Percentiles rank a stretch among this genome's conserved stretches.
Evolutionary conservation across 2,113 vertebrate species (phyloP).

Genomic region (Sinocyclocheilus maitianheensis): DNA sequence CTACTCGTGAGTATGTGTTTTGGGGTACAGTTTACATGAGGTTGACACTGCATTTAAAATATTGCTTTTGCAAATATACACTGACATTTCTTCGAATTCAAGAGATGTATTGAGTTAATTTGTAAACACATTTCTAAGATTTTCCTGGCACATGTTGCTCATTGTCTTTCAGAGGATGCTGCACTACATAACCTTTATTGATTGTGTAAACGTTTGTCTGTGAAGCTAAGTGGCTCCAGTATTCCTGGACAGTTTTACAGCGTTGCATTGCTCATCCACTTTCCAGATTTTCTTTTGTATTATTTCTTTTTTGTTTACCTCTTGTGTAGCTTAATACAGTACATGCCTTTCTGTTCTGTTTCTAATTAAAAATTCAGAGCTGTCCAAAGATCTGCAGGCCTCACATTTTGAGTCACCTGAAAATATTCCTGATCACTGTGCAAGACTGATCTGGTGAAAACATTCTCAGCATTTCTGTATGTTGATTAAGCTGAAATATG

Average conservation of each 20-base stretch:
- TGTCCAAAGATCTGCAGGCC: not conserved
- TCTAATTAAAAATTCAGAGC: not conserved
- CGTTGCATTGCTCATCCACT: not conserved
- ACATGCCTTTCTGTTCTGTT: not conserved
- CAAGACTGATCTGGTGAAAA: constrained; percentile 31
- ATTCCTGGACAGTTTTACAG: not conserved
- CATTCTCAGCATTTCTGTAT: constrained; percentile 22
- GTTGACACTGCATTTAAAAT: not conserved
- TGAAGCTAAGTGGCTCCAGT: not conserved
- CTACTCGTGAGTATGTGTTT: not conserved
- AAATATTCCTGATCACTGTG: not conserved
- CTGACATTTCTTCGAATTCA: not conserved
- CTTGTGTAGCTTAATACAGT: not conserved
- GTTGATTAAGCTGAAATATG: constrained; percentile 13
- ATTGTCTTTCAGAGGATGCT: not conserved
- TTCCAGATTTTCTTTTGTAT: not conserved
- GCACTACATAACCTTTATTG: too few species aligned
- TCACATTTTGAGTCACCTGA: not conserved
- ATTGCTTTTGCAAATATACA: not conserved
- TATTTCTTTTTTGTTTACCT: not conserved
- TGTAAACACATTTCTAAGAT: constrained; percentile 1
- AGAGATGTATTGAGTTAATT: not conserved
- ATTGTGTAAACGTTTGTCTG: not conserved
- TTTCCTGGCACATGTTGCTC: not conserved
- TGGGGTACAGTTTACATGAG: not conserved